Percentiles rank a stretch among this genome's conserved stretches.
These are phyloP conservation scores for Pristionchus fissidentatus DNA, from an alignment of 2,888 invertebrate genomes.

Conservation along the genomic window DNA sequence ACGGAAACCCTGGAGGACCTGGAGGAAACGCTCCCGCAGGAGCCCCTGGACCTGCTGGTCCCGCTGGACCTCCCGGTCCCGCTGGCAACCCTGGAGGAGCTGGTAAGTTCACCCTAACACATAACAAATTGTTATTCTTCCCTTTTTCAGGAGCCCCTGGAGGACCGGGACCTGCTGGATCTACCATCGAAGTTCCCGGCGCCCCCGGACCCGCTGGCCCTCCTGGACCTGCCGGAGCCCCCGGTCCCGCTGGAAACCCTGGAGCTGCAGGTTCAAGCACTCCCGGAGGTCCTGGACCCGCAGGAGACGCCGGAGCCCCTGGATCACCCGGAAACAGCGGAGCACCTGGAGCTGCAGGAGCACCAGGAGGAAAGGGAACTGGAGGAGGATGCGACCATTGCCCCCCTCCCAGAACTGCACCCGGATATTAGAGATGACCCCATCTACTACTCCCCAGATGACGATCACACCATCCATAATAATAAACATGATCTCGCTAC, in stretches of 20 bases:
- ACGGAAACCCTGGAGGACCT: conserved; percentile 31
- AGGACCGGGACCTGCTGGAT: conserved; percentile 35
- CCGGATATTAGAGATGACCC: conserved; percentile 15
- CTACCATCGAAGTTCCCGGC: conserved; percentile 8
- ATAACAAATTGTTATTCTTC: neutral
- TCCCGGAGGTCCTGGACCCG: conserved; percentile 29
- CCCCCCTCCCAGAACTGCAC: conserved; percentile 43
- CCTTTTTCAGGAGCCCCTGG: conserved; percentile 26
- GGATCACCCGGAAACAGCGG: conserved; percentile 30
- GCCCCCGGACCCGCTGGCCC: conserved; percentile 35
- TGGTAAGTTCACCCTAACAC: no score
- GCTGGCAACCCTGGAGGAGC: conserved; percentile 43
- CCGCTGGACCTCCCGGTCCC: conserved; percentile 35
- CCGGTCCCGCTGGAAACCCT: conserved; percentile 39
- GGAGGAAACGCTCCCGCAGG: conserved; percentile 37
- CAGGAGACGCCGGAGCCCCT: conserved; percentile 33
- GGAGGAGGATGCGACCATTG: conserved; percentile 45
- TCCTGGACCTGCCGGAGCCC: conserved; percentile 35
- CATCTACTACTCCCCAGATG: neutral
- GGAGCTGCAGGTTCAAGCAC: neutral
- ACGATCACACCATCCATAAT: conserved; percentile 15
- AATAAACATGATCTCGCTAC: conserved; percentile 12
- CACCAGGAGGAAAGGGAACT: conserved; percentile 16
- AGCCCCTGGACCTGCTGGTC: conserved; percentile 13
- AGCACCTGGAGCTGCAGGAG: conserved; percentile 3